phyloP scores from a whole-genome alignment of 23 tunicate species.

The Halocynthia aurantium region DNA sequence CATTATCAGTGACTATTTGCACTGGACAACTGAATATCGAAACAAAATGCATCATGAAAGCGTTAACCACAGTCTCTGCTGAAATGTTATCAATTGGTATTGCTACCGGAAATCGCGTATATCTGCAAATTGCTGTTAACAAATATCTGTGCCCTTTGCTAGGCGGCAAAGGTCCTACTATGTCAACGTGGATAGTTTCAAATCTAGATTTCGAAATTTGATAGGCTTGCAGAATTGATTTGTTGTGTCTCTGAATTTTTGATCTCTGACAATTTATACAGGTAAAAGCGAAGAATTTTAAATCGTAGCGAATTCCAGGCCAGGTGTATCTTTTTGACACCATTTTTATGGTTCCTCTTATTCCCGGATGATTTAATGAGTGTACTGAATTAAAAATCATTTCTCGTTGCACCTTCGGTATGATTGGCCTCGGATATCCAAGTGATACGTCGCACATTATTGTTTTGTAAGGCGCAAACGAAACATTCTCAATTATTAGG shows the following conservation, averaged over 20 bases:
- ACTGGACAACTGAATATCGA: slow-evolving; percentile 20
- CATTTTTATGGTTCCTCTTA: too few relatives aligned
- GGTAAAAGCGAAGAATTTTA: too few relatives aligned
- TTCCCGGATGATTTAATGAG: not conserved
- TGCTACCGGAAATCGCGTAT: slow-evolving; percentile 19
- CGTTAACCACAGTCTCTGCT: slow-evolving; percentile 21
- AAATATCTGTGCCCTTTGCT: slow-evolving; percentile 16
- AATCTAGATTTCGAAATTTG: not conserved
- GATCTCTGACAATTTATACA: slow-evolving; percentile 20
- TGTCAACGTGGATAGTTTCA: slow-evolving; percentile 22
- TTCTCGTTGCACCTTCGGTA: not conserved
- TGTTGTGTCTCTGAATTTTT: slow-evolving; percentile 13
- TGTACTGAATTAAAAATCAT: not conserved
- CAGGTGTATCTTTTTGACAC: too few relatives aligned
- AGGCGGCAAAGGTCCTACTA: slow-evolving; percentile 37
- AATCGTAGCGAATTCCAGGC: too few relatives aligned
- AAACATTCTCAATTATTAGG: too few relatives aligned
- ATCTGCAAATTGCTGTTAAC: slow-evolving; percentile 12
- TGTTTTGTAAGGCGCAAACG: too few relatives aligned
- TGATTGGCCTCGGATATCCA: slow-evolving; percentile 6
- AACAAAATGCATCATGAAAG: slow-evolving; percentile 29
- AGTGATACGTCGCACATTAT: slow-evolving; percentile 5
- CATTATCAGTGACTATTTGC: slow-evolving; percentile 26
- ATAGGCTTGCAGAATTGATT: not conserved
- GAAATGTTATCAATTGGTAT: slow-evolving; percentile 33